These are phyloP conservation scores for Dermochelys coriacea DNA, from an alignment of 2,797 vertebrate species.

Conservation along the genomic window DNA sequence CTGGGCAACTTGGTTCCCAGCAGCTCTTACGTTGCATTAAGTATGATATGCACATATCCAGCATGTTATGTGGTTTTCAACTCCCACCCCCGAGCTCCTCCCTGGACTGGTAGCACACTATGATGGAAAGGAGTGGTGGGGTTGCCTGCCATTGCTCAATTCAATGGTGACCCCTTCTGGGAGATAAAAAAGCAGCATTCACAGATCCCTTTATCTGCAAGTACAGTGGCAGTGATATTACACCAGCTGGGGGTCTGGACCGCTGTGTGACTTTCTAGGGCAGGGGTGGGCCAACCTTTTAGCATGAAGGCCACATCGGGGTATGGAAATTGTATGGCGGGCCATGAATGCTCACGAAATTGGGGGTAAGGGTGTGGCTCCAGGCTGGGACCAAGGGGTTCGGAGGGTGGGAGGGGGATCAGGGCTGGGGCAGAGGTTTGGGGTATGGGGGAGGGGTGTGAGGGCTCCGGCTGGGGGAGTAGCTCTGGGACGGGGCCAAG, in stretches of 20 bases:
- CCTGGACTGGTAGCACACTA: too few species aligned
- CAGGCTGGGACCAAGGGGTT: too few species aligned
- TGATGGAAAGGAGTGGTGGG: background rate
- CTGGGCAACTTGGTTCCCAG: background rate
- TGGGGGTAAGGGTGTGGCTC: too few species aligned
- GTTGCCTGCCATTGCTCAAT: background rate
- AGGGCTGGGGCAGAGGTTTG: too few species aligned
- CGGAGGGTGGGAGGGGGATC: too few species aligned
- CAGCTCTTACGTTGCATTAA: background rate
- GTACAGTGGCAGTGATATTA: background rate
- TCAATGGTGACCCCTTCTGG: background rate
- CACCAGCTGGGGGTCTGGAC: background rate
- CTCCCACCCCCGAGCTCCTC: background rate
- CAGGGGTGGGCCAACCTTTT: too few species aligned
- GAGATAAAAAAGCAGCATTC: background rate
- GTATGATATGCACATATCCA: background rate
- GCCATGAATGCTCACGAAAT: too few species aligned
- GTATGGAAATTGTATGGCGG: too few species aligned
- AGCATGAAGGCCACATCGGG: too few species aligned
- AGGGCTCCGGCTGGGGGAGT: too few species aligned
- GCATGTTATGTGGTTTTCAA: background rate
- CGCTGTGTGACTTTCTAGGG: background rate
- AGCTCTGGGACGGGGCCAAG: too few species aligned
- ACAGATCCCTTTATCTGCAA: background rate
- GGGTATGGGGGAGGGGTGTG: too few species aligned